Conservation (phyloP, 2,888 invertebrate genomes). For the Thymelicus lineola region DNA sequence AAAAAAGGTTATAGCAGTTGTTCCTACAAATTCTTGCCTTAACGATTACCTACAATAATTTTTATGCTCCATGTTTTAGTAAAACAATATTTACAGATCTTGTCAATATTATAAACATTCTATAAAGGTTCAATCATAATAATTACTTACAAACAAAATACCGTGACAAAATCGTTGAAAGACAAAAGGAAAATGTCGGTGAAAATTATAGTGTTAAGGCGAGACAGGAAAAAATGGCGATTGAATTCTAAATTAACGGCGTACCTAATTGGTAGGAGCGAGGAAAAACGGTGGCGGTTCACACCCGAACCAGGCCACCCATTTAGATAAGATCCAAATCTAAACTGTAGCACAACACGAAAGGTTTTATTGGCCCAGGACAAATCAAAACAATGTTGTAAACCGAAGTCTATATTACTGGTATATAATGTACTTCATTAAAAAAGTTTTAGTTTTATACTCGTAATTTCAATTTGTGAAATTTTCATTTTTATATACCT, state of each 20-base stretch:
- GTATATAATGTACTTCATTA: not conserved
- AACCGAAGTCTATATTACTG: constrained; percentile 32
- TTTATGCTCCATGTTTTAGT: too few species aligned
- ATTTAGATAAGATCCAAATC: constrained; percentile 78
- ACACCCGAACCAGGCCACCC: constrained; percentile 64
- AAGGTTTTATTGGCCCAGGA: constrained; percentile 65
- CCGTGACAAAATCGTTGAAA: not conserved
- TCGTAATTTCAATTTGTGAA: too few species aligned
- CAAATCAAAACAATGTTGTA: constrained; percentile 61
- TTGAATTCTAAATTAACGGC: constrained; percentile 52
- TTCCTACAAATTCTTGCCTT: too few species aligned
- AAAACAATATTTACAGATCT: not conserved
- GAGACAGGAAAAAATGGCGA: constrained; percentile 45
- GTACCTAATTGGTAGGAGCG: constrained; percentile 56
- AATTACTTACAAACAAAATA: not conserved
- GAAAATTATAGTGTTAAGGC: constrained; percentile 51
- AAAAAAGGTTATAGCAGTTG: too few species aligned
- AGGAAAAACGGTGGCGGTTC: constrained; percentile 70
- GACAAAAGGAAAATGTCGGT: constrained; percentile 40
- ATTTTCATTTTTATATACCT: too few species aligned
- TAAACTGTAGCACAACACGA: constrained; percentile 75
- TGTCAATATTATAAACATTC: not conserved
- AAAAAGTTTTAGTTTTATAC: too few species aligned
- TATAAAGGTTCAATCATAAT: not conserved
- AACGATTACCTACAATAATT: too few species aligned